Evolutionary conservation across 2,888 invertebrate genomes (phyloP).

Genomic region (Anoncus sp.): DNA sequence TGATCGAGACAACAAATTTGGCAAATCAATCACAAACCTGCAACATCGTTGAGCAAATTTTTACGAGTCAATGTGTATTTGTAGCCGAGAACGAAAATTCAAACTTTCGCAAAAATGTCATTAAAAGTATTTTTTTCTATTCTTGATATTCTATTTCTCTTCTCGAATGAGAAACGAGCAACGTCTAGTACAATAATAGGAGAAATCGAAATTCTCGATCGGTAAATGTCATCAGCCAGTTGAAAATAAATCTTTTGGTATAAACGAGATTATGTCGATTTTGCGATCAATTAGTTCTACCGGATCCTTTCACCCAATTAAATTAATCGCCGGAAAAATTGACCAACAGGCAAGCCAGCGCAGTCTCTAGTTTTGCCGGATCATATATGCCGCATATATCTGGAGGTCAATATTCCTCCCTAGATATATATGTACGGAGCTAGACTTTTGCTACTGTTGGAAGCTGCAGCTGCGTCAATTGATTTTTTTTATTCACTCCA

Average conservation of each 20-base stretch:
- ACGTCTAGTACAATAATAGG: too few relatives aligned
- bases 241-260: background rate
- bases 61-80: too few relatives aligned
- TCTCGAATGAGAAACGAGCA: too few relatives aligned
- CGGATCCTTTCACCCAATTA: conserved; percentile 13
- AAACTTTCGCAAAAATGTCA: too few relatives aligned
- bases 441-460: background rate
- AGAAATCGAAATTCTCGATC: too few relatives aligned
- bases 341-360: conserved; percentile 3
- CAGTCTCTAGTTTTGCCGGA: conserved; percentile 6
- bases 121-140: too few relatives aligned
- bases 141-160: too few relatives aligned
- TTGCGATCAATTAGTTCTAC: background rate
- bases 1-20: too few relatives aligned
- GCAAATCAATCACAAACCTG: too few relatives aligned
- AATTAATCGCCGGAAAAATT: conserved; percentile 38
- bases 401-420: conserved; percentile 6
- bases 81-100: too few relatives aligned
- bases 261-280: background rate
- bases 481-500: conserved; percentile 32
- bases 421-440: background rate
- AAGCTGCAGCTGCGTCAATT: conserved; percentile 29
- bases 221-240: background rate
- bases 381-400: background rate
- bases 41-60: too few relatives aligned